Conservation (phyloP, 2,113 vertebrate genomes). For the Pomatostomus ruficeps region DNA sequence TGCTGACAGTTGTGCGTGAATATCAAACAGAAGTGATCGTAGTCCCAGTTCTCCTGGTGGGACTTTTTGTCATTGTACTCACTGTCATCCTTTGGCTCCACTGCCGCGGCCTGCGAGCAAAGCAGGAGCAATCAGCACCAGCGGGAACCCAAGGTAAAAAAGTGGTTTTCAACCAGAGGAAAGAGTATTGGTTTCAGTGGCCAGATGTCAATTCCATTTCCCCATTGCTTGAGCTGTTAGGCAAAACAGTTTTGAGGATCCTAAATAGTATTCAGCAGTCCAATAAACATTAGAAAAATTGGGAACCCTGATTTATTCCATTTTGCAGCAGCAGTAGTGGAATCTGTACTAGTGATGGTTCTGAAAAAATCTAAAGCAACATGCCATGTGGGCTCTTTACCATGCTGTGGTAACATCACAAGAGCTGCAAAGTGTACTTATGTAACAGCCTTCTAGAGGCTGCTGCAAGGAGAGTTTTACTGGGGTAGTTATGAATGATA, state of each 20-base stretch:
- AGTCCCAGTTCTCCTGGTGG: constrained; percentile 69
- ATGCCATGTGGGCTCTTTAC: not conserved
- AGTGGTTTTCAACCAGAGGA: not conserved
- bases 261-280: not conserved
- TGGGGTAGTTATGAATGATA: not conserved
- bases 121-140: not conserved
- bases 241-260: not conserved
- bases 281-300: not conserved
- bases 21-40: constrained; percentile 72
- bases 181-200: not conserved
- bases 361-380: not conserved
- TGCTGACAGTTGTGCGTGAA: constrained; percentile 54
- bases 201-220: not conserved
- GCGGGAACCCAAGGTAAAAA: not conserved
- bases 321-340: not conserved
- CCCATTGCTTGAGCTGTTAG: not conserved
- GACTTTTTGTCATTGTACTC: constrained; percentile 61
- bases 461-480: not conserved
- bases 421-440: not conserved
- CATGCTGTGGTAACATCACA: not conserved
- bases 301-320: not conserved
- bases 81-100: constrained; percentile 75
- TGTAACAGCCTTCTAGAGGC: not conserved
- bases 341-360: not conserved
- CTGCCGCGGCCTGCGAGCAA: constrained; percentile 59